Percentiles rank a stretch among this genome's conserved stretches.
Evolutionary conservation across 2,797 vertebrate species (phyloP).

Genomic region (Microhierax caerulescens): DNA sequence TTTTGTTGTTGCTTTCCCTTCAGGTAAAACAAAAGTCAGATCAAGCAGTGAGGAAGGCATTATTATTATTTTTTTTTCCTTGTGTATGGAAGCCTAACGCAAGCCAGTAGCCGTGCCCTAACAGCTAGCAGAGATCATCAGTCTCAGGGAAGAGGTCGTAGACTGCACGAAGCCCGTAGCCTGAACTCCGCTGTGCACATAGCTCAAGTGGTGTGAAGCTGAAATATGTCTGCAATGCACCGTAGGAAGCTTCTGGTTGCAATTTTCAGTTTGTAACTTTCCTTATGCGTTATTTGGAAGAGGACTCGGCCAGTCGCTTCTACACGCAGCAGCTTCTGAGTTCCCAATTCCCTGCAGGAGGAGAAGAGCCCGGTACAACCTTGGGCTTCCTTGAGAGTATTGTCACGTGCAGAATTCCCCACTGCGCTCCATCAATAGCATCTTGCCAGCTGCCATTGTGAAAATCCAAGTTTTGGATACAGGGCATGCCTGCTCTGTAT

Average conservation of each 20-base stretch:
- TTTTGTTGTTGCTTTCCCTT: not conserved
- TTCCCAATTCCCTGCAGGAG: not conserved
- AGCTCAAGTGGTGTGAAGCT: accelerated
- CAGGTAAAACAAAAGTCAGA: not conserved
- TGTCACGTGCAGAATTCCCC: not conserved
- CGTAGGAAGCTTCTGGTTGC: not conserved
- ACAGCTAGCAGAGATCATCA: not conserved
- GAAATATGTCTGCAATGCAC: accelerated
- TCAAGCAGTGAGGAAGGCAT: not conserved
- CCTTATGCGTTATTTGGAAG: not conserved
- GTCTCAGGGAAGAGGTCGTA: accelerated
- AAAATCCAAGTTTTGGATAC: not conserved
- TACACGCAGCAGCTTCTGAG: not conserved
- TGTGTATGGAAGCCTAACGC: not conserved
- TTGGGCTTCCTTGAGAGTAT: not conserved
- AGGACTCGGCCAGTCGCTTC: not conserved
- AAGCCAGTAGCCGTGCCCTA: accelerated
- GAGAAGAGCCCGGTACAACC: not conserved
- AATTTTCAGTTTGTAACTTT: not conserved
- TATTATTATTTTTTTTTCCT: not conserved
- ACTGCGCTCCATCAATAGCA: accelerated
- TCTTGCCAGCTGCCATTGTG: not conserved
- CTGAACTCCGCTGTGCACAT: accelerated
- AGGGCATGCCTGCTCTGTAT: not conserved
- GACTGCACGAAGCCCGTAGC: not conserved